Evolutionary conservation across 2,113 vertebrate genomes (phyloP).

Genomic region (Dicrurus megarhynchus): DNA sequence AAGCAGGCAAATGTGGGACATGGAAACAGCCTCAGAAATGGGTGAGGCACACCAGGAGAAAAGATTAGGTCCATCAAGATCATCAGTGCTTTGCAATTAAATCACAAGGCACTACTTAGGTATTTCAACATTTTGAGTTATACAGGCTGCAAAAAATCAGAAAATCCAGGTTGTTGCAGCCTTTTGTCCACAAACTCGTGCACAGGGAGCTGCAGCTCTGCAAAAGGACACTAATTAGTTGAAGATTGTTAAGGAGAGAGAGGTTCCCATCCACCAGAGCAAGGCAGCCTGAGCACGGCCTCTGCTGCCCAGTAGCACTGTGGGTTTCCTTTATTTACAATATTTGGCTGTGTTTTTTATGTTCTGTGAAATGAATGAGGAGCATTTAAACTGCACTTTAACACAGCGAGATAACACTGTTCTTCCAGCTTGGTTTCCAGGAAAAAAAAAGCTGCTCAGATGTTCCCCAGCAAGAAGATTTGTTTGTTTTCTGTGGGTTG

Average conservation of each 20-base stretch:
- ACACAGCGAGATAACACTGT: neutral
- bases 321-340: neutral
- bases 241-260: neutral
- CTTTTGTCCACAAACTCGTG: neutral
- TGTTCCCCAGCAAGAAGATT: neutral
- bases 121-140: neutral
- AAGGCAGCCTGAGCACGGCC: neutral
- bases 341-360: neutral
- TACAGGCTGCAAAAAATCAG: no score
- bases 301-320: neutral
- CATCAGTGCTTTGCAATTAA: neutral
- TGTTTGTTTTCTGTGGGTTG: neutral
- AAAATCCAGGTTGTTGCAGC: accelerated
- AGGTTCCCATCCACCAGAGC: neutral
- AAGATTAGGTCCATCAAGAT: neutral
- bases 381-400: neutral
- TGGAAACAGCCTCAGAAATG: neutral
- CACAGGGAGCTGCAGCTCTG: neutral
- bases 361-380: neutral
- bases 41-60: neutral
- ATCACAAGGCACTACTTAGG: neutral
- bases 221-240: neutral
- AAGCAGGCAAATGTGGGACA: neutral
- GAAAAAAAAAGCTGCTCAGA: neutral
- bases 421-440: neutral